Evolutionary conservation across 1,140 invertebrate species (phyloP).

Genomic region (Ips nitidus): DNA sequence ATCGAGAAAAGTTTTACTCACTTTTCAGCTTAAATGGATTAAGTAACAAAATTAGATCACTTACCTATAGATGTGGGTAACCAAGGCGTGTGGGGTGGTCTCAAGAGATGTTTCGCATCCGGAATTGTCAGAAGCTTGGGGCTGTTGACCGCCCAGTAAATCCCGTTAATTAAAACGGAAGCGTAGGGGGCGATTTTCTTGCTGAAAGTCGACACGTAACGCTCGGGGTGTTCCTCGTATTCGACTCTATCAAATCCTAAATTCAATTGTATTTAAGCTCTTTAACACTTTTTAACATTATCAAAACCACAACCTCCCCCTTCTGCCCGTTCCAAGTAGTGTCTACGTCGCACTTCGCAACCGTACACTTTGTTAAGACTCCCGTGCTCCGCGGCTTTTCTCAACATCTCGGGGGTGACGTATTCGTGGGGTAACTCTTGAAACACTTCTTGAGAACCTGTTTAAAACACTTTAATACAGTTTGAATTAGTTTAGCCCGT

Average conservation of each 20-base stretch:
- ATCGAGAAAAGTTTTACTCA: too few species aligned
- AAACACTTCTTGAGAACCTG: slow-evolving; percentile 93
- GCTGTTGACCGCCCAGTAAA: slow-evolving; percentile 97
- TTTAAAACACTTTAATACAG: not conserved
- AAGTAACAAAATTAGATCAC: not conserved
- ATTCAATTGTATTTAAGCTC: not conserved
- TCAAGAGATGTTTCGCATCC: slow-evolving; percentile 92
- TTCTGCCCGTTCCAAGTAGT: slow-evolving; percentile 91
- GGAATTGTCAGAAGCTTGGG: slow-evolving; percentile 96
- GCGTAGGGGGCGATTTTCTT: slow-evolving; percentile 98
- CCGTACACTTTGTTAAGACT: slow-evolving; percentile 87
- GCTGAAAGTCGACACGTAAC: slow-evolving; percentile 95
- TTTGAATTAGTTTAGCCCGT: not conserved
- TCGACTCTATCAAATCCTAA: slow-evolving; percentile 81
- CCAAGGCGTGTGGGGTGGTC: slow-evolving; percentile 89
- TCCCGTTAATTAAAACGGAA: slow-evolving; percentile 95
- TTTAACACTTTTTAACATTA: not conserved
- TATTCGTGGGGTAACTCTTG: slow-evolving; percentile 97
- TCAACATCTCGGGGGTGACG: slow-evolving; percentile 90
- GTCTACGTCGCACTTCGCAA: slow-evolving; percentile 88
- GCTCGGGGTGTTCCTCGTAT: slow-evolving; percentile 89
- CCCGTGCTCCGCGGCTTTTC: slow-evolving; percentile 95
- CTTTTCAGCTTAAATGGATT: not conserved
- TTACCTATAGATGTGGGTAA: slow-evolving; percentile 76
- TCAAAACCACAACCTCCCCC: slow-evolving; percentile 63